Evolutionary conservation across 2,797 vertebrate genomes (phyloP).

Genomic region (Thripadectes ignobilis): DNA sequence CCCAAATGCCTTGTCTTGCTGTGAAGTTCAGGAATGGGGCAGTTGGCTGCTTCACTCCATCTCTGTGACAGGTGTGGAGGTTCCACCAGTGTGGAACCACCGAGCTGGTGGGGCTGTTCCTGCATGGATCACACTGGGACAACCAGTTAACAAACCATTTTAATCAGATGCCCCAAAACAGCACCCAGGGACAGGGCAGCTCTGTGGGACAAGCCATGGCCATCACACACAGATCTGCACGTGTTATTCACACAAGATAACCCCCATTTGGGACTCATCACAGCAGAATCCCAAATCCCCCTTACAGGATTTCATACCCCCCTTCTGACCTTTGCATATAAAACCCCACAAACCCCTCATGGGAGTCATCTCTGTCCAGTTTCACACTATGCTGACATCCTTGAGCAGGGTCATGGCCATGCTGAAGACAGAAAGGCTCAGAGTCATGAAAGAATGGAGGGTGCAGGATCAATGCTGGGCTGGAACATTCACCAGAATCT

Average conservation of each 20-base stretch:
- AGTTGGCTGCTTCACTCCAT: not conserved
- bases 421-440: not conserved
- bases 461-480: not conserved
- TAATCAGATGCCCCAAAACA: not conserved
- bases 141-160: not conserved
- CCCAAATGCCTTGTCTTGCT: no score
- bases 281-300: conserved; percentile 38
- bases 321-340: conserved; percentile 42
- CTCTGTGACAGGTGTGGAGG: not conserved
- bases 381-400: not conserved
- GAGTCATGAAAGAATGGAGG: not conserved
- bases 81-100: not conserved
- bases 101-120: not conserved
- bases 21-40: not conserved
- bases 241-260: not conserved
- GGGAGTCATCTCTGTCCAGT: conserved; percentile 7
- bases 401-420: not conserved
- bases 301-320: conserved; percentile 41
- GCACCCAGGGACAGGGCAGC: not conserved
- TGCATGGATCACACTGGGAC: not conserved
- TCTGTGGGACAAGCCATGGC: rapidly evolving
- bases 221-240: not conserved
- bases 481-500: not conserved
- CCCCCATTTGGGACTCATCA: not conserved
- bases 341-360: not conserved